A percentile compares a stretch with the other conserved stretches of the same genome.
phyloP scores from a whole-genome alignment of 2,113 vertebrate species.

The Oenanthe oenanthe region DNA sequence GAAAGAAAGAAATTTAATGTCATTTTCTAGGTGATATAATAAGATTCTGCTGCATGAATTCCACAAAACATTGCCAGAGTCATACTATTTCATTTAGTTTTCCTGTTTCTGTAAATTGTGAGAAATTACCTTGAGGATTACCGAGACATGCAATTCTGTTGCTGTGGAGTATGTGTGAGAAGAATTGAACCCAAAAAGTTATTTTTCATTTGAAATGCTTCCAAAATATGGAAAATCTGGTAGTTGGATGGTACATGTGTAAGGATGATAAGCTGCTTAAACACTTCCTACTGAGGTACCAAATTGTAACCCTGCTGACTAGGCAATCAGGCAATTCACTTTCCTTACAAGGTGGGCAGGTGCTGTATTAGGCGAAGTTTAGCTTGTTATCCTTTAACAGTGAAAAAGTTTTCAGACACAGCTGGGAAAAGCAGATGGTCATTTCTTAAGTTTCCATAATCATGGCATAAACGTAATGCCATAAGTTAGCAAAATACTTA shows the following conservation, averaged over 20 bases:
- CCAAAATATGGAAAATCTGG: neutral
- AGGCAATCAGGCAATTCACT: neutral
- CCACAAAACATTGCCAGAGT: neutral
- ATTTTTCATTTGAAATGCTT: slow-evolving; percentile 20
- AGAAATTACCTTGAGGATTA: neutral
- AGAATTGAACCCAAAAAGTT: neutral
- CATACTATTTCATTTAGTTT: neutral
- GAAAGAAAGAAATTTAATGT: neutral
- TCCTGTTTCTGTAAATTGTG: neutral
- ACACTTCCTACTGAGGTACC: neutral
- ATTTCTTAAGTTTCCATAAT: slow-evolving; percentile 13
- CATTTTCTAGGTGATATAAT: neutral
- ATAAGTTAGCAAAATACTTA: slow-evolving; percentile 33
- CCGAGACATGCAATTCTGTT: neutral
- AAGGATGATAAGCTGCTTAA: slow-evolving; percentile 26
- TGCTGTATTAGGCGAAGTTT: neutral
- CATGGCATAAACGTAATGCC: neutral
- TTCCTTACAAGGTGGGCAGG: neutral
- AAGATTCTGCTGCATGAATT: neutral
- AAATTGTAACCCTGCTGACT: neutral
- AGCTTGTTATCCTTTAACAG: neutral
- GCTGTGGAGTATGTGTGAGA: neutral
- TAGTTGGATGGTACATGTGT: neutral
- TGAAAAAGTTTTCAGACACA: slow-evolving; percentile 16
- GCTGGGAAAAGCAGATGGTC: slow-evolving; percentile 14